Base-by-base conservation (phyloP, 2,113 vertebrate genomes). In the Maccullochella peelii region DNA sequence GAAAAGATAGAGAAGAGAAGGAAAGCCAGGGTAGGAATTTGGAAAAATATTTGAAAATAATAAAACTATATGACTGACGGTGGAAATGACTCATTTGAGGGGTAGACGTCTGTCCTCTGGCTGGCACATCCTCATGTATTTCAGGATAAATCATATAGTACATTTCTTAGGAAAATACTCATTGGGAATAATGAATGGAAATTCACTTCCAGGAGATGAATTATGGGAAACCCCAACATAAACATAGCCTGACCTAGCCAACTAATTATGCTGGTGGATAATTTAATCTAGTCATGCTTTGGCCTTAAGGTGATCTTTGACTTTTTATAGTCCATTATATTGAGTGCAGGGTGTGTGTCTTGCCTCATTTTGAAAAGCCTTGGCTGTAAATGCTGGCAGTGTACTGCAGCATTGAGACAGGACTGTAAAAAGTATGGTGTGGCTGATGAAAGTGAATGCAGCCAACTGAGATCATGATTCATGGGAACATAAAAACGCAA, bases 401-500 rank as follows among this genome's bases (percentile, higher is more conserved):
- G 68, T 9, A 23, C 6, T 15, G 7, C 8, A 42, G 73, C 63
- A 38, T 1, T 23, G 44, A 20, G 57, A 42, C 57, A 79, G 59
- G 79, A 73, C 49, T 42, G 3, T 38, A 44, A 72, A 57, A 44
- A 38, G 18, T 27, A 66, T 10, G 67, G 70, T 47, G 59, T 38
- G 62, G 62, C 58, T 83, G 86, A 90, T 80, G 79, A 87, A 85
- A 73, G 50, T 16, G 40, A 61, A 38, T 58, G 77, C 62, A 84
- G 77, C 27, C 30, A 54, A 58, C 23, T 63, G 73, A 58, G 59
- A 73, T 85, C 57, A 27, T 72, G 77, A 90, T 73, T 87, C 80
- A 77, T 50, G 72, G 62, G 11, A 20, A 79, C 72, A 85, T 81
- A 57, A 83, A 82, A 85, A 72, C 7, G 67, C 82, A 88, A 89